Percentiles rank a stretch among this genome's conserved stretches.
Evolutionary conservation across 2,888 invertebrate genomes (phyloP).

Genomic region (Gibbula magus): DNA sequence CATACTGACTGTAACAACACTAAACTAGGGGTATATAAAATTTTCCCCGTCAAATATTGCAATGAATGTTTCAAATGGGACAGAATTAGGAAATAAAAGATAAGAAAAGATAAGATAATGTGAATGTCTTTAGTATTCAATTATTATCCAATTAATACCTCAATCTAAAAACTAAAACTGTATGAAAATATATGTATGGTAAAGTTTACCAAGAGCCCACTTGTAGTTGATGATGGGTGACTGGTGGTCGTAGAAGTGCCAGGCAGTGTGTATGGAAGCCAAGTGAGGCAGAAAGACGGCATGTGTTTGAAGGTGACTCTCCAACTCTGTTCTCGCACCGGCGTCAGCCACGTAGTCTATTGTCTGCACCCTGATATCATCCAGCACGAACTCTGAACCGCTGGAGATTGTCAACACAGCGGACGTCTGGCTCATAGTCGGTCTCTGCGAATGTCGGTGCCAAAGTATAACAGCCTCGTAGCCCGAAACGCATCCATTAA

Average conservation of each 20-base stretch:
- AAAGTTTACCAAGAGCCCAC: constrained; percentile 32
- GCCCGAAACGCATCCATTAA: constrained; percentile 29
- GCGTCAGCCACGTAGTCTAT: constrained; percentile 22
- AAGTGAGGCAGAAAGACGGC: constrained; percentile 34
- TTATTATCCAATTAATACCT: too few species aligned
- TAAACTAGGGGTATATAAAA: background rate
- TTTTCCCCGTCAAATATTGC: too few species aligned
- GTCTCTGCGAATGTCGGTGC: constrained; percentile 23
- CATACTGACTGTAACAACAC: background rate
- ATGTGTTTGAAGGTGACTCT: background rate
- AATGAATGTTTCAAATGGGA: too few species aligned
- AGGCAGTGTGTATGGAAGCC: constrained; percentile 34
- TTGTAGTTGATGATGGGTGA: constrained; percentile 32
- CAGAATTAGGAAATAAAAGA: too few species aligned
- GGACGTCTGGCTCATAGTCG: background rate
- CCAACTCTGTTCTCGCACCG: background rate
- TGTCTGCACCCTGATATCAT: background rate
- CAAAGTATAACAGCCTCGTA: constrained; percentile 31
- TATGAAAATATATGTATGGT: background rate
- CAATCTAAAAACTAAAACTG: too few species aligned
- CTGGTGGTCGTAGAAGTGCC: constrained; percentile 35
- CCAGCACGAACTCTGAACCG: constrained; percentile 25
- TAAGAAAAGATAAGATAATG: too few species aligned
- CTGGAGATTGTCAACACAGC: background rate
- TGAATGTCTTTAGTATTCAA: too few species aligned